Conservation (phyloP, 2,888 invertebrate genomes). For the Halictus ligatus region DNA sequence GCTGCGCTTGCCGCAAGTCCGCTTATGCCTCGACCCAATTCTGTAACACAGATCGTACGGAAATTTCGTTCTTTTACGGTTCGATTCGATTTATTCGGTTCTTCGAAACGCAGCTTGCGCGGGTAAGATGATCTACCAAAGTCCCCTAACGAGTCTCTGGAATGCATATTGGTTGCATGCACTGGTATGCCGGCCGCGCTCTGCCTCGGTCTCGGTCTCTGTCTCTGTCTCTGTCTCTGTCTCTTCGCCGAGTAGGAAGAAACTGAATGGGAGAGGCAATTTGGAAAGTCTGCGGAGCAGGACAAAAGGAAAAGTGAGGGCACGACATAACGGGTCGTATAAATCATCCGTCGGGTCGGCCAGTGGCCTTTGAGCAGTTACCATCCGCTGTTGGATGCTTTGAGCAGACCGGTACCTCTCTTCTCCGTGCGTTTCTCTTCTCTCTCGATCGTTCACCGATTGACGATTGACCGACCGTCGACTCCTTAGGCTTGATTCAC, state of each 20-base stretch:
- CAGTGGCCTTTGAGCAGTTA: conserved; percentile 78
- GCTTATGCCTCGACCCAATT: background rate
- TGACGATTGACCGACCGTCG: conserved; percentile 71
- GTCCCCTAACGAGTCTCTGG: conserved; percentile 43
- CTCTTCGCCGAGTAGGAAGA: conserved; percentile 59
- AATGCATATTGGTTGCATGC: conserved; percentile 53
- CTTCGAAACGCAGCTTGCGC: conserved; percentile 16
- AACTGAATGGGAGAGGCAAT: conserved; percentile 72
- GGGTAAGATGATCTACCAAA: conserved; percentile 51
- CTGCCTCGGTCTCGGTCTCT: background rate
- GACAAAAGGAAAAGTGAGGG: conserved; percentile 76
- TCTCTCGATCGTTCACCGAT: conserved; percentile 60
- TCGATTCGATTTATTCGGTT: background rate
- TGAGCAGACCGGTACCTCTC: conserved; percentile 59
- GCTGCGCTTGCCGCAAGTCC: background rate
- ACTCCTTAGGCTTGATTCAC: conserved; percentile 70
- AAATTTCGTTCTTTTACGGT: background rate
- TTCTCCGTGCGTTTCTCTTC: conserved; percentile 39
- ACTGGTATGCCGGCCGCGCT: conserved; percentile 45
- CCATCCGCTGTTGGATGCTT: conserved; percentile 69
- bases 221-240: conserved; percentile 11
- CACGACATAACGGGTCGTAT: conserved; percentile 79
- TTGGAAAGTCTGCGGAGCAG: conserved; percentile 70
- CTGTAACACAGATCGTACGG: too few relatives aligned
- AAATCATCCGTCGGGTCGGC: conserved; percentile 79